Evolutionary conservation across 2,888 invertebrate species (phyloP).

Genomic region (Conistra vaccinii): DNA sequence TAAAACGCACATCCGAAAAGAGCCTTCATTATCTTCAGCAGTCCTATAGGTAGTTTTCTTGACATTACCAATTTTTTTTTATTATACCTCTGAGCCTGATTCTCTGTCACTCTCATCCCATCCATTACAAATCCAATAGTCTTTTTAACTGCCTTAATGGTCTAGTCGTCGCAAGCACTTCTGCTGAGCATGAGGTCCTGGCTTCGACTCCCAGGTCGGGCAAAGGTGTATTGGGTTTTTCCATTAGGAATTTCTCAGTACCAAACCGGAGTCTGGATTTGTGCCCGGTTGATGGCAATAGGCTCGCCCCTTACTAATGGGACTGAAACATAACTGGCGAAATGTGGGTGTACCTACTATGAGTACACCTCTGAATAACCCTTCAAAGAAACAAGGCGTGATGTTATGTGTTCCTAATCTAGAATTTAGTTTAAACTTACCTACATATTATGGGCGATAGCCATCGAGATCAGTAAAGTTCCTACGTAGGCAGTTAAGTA

Average conservation of each 20-base stretch:
- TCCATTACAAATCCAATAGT: too few species aligned
- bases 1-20: background rate
- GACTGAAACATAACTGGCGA: too few species aligned
- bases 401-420: slow-evolving; percentile 29
- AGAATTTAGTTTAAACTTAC: background rate
- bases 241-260: background rate
- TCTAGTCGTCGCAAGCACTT: too few species aligned
- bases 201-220: background rate
- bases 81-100: background rate
- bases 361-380: too few species aligned
- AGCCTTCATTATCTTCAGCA: background rate
- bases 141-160: too few species aligned
- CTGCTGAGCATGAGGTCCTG: too few species aligned
- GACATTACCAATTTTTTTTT: too few species aligned
- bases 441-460: slow-evolving; percentile 8
- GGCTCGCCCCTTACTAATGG: too few species aligned
- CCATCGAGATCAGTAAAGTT: slow-evolving; percentile 3
- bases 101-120: background rate
- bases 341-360: too few species aligned
- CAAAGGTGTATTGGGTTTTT: too few species aligned
- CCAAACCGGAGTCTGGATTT: too few species aligned
- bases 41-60: background rate
- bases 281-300: background rate
- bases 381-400: too few species aligned
- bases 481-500: slow-evolving; percentile 12